Evolutionary conservation across 1,140 invertebrate species (phyloP), one percentile per base, ranked within the genome.

Genomic region (Polyergus mexicanus): DNA sequence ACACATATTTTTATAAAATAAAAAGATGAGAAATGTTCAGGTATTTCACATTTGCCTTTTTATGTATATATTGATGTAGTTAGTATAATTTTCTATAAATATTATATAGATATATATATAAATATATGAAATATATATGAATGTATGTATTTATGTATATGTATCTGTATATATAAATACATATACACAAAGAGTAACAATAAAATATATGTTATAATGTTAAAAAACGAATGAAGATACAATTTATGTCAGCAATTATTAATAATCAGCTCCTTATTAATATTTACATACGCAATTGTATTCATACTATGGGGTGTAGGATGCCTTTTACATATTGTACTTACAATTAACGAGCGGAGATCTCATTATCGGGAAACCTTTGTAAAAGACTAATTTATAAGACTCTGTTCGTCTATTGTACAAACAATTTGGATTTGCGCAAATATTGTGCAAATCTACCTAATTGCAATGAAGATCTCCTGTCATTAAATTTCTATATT

Each of bases 41-140:
- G 92, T 94, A 94, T 94, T 94, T 94, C 93, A 95, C 94, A 93
- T 95, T 94, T 95, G 94, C 93, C 94, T 95, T 95, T 94, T 92
- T 94, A 94, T 95, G 93, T 95, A 94, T 90, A 94, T 94, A 95
- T 94, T 85, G 91, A 94, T 91, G 92, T 94, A 95, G 93, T 92
- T 95, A 95, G 92, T 88, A 91, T 93, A 94, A 95, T 94, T 94
- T 95, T 94, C 92, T 94, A 94, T 94, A 94, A 92, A 93, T 92
- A 92, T 83, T 88, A 90, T 90, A 88, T 75, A 86, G 78, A 84
- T 71, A 66, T 22, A 76, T 69, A 63, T 78, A 84, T 72, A 44
- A 88, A 88, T 84, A 85, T 71, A 66, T 54, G 86, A 77, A 87
- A 25, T 32, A 58, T 78, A 51, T 35, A 51, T 71, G 22, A 63